phyloP scores from a whole-genome alignment of 2,888 invertebrate species.

The Pheosia tremula region DNA sequence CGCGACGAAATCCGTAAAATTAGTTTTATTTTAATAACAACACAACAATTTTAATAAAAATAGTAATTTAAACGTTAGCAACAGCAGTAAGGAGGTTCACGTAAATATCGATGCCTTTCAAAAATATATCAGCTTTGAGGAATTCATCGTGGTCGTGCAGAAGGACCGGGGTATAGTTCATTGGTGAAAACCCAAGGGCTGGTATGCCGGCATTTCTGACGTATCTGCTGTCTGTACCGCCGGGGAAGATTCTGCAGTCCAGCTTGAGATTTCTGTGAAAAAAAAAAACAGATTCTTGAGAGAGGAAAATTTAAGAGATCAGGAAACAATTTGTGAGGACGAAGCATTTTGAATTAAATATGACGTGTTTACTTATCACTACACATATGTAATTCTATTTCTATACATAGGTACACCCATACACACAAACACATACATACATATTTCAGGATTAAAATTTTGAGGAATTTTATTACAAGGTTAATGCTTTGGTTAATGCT shows the following conservation, averaged over 20 bases:
- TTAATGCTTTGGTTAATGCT: constrained; percentile 48
- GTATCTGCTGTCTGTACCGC: constrained; percentile 95
- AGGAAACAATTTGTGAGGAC: no score
- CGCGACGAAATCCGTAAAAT: no score
- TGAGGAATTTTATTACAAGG: no score
- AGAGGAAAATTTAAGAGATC: no score
- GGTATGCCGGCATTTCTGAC: constrained; percentile 91
- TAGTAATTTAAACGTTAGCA: constrained; percentile 76
- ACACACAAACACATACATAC: no score
- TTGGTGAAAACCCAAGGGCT: constrained; percentile 95
- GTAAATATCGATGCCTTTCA: constrained; percentile 93
- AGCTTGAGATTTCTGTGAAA: constrained; percentile 86
- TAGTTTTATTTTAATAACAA: no score
- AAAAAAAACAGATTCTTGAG: constrained; percentile 2
- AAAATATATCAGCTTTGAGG: constrained; percentile 89
- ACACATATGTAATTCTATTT: no score
- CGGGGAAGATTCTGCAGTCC: constrained; percentile 92
- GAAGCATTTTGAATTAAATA: no score
- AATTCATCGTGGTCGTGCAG: constrained; percentile 96
- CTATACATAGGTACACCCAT: no score
- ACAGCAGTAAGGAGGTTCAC: constrained; percentile 87
- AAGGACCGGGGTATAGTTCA: constrained; percentile 93
- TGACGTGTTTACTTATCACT: no score
- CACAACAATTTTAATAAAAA: no score
- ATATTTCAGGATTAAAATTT: no score